phyloP scores from a whole-genome alignment of 2,888 invertebrate species.

The Lepidochitona cinerea region DNA sequence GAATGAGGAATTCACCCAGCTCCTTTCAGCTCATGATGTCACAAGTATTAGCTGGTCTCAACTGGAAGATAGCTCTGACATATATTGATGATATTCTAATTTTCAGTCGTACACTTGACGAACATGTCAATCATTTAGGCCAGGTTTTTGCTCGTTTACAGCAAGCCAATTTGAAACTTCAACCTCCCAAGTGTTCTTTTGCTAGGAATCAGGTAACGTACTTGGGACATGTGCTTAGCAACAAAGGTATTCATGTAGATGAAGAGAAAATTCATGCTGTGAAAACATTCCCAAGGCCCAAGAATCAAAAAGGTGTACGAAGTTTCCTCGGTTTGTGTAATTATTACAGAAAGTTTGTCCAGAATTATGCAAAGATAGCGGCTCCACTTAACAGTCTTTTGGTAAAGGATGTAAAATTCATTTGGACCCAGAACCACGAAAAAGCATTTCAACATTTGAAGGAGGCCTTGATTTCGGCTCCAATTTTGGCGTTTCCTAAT shows the following conservation, averaged over 20 bases:
- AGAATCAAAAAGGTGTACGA: slow-evolving; percentile 30
- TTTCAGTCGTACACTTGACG: slow-evolving; percentile 1
- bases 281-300: slow-evolving; percentile 27
- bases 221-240: background rate
- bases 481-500: slow-evolving; percentile 36
- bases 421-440: slow-evolving; percentile 54
- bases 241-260: background rate
- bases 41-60: slow-evolving; percentile 15
- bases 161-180: slow-evolving; percentile 9
- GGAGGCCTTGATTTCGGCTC: slow-evolving; percentile 25
- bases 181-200: slow-evolving; percentile 22
- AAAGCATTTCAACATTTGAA: slow-evolving; percentile 57
- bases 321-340: slow-evolving; percentile 44
- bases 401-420: slow-evolving; percentile 44
- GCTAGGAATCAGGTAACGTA: slow-evolving; percentile 3
- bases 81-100: slow-evolving; percentile 22
- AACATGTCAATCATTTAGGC: slow-evolving; percentile 14
- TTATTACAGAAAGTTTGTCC: slow-evolving; percentile 67
- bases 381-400: slow-evolving; percentile 57
- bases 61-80: slow-evolving; percentile 8
- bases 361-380: slow-evolving; percentile 46
- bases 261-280: slow-evolving; percentile 26
- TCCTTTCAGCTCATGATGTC: slow-evolving; percentile 15
- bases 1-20: background rate
- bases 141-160: slow-evolving; percentile 11